phyloP scores from a whole-genome alignment of 2,797 vertebrate genomes.

The Limnodromus scolopaceus region DNA sequence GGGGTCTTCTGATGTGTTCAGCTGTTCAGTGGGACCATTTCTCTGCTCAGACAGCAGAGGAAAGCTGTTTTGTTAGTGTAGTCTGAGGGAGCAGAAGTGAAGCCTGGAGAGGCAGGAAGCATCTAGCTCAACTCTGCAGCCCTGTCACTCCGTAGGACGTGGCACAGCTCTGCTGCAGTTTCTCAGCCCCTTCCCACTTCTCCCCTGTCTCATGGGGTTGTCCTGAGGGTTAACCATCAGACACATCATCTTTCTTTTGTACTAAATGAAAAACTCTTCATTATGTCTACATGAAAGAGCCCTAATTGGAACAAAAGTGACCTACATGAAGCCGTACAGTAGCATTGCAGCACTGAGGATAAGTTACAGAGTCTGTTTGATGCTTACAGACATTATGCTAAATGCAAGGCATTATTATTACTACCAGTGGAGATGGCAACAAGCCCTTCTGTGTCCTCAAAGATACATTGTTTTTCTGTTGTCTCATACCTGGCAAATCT shows the following conservation, averaged over 20 bases:
- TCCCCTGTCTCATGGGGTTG: neutral
- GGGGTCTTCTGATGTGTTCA: neutral
- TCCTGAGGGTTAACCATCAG: neutral
- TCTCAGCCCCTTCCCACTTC: neutral
- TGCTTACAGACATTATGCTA: neutral
- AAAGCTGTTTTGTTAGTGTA: neutral
- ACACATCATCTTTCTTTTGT: neutral
- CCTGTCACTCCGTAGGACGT: neutral
- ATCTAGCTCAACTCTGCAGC: neutral
- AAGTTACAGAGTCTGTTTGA: neutral
- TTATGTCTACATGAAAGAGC: neutral
- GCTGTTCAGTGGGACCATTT: neutral
- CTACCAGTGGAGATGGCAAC: neutral
- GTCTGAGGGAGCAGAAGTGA: neutral
- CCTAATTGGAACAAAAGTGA: neutral
- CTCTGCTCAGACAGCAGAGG: neutral
- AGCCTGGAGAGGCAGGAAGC: neutral
- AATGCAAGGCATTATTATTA: neutral
- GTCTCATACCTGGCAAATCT: slow-evolving; percentile 44
- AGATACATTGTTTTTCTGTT: neutral
- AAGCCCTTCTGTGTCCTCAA: neutral
- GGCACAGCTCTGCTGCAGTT: neutral
- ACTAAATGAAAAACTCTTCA: neutral
- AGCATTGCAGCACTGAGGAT: neutral
- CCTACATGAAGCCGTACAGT: neutral